Evolutionary conservation across 2,797 vertebrate genomes (phyloP), one percentile per base, ranked within the genome.

Genomic region (Scolopax rusticola): DNA sequence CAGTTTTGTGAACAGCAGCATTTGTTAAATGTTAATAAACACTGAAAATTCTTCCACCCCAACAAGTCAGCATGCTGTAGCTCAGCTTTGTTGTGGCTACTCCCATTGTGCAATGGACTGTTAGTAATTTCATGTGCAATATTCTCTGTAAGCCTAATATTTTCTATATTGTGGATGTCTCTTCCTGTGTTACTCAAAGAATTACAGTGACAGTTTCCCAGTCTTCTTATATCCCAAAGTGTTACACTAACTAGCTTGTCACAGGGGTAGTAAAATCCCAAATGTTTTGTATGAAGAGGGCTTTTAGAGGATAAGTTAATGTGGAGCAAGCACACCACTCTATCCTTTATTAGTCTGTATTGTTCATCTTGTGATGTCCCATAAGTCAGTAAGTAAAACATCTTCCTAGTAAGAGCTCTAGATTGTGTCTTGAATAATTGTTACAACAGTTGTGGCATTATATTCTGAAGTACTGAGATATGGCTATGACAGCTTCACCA

Each of bases 361-460:
- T 94, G 67, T 90, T 96, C 63, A 73, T 96, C 96, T 89, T 94
- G 59, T 93, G 45, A 84, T 90, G 65, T 95, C 76, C 71, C 93
- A 95, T 97, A 97, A 96, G 91, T 94, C 85, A 92, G 97, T 98
- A 98, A 98, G 98, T 97, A 95, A 91, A 92, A 89, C 48, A 47
- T 82, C 91, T 97, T 97, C 94, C 84, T 96, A 84, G 95, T 74
- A 97, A 95, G 97, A 97, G 89, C 47, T 79, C 90, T 96, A 89
- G 97, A 93, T 94, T 94, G 53, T 93, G 63, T 90, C 75, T 87
- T 93, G 96, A 97, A 98, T 97, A 97, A 93, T 98, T 97, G 94
- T 94, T 94, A 96, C 80, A 96, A 83, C 61, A 94, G 92, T 67
- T 95, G 97, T 98, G 97, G 89, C 61, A 91, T 97, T 97, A 84